Base-by-base conservation (phyloP, 2,888 invertebrate genomes). In the Hirtodrosophila alboralis region DNA sequence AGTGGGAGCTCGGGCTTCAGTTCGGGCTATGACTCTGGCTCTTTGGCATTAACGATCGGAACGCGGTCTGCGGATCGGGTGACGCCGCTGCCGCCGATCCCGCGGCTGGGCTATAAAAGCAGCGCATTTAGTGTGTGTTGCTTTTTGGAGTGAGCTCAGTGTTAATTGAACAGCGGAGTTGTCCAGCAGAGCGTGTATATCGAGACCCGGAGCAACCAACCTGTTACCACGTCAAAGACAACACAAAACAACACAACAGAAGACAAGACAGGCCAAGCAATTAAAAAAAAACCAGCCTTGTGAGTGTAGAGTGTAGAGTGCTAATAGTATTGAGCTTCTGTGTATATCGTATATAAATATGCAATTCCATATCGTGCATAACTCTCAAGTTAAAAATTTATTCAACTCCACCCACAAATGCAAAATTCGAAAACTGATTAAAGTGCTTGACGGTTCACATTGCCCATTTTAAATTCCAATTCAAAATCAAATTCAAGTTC, bases 91-190 rank as follows among this genome's bases (percentile, higher is more conserved):
- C n/a, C 47, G 38, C 26, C 26, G 54, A 9, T 26, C 28, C 27
- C 13, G 45, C 33, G 41, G 28, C 8, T 45, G 44, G 71, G 72
- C 88, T 89, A 88, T 88, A 88, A 89, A 87, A 88, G 77, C 75
- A 44, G 72, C 67, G 63, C 79, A 88, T 89, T 89, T 89, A 83
- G 84, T 77, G 69, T 75, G 85, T 57, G 78, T 75, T 80, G 81
- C 78, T 88, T 89, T 89, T 87, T 70, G 71, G 75, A 80, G 84
- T 74, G 76, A 77, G 80, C 84, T 89, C 89, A 89, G 90, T 89
- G 87, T 88, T 84, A 75, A 78, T 77, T 79, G 73, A 75, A 77
- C 87, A 85, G 79, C 74, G 79, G 65, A 84, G 84, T 87, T 84
- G 89, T 76, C 78, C 77, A 80, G 88, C 86, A 69, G 56, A 51